Evolutionary conservation across 2,888 invertebrate genomes (phyloP).

Genomic region (Brenthis ino): DNA sequence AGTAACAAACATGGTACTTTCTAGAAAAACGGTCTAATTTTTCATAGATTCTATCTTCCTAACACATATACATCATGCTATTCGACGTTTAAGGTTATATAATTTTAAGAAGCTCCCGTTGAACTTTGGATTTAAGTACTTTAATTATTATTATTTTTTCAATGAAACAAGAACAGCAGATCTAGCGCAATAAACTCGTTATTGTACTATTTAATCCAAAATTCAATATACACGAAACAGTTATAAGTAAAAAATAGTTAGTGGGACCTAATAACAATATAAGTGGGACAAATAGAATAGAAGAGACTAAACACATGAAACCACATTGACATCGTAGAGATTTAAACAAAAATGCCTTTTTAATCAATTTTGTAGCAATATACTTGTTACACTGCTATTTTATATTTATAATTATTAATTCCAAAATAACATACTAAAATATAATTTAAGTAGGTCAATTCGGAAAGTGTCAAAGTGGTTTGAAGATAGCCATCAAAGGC

Average conservation of each 20-base stretch:
- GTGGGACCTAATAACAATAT: slow-evolving; percentile 63
- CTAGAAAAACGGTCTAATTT: slow-evolving; percentile 35
- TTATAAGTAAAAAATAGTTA: slow-evolving; percentile 54
- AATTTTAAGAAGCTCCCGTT: slow-evolving; percentile 39
- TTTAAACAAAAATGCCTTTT: background rate
- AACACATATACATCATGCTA: slow-evolving; percentile 77
- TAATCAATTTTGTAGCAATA: too few relatives aligned
- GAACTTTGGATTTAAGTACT: slow-evolving; percentile 38
- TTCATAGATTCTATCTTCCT: slow-evolving; percentile 47
- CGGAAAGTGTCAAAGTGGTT: slow-evolving; percentile 22
- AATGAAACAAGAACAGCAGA: background rate
- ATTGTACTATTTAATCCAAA: slow-evolving; percentile 35
- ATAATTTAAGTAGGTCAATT: too few relatives aligned
- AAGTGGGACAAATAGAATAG: slow-evolving; percentile 59
- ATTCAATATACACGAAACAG: slow-evolving; percentile 41
- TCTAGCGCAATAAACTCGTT: background rate
- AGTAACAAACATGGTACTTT: slow-evolving; percentile 32
- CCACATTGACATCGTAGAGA: slow-evolving; percentile 44
- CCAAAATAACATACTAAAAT: background rate
- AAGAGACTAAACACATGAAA: slow-evolving; percentile 40
- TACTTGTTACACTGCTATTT: too few relatives aligned
- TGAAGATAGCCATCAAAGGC: slow-evolving; percentile 46
- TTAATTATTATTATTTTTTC: slow-evolving; percentile 15
- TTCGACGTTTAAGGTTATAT: slow-evolving; percentile 44
- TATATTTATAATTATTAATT: too few relatives aligned